Conservation (phyloP, 64 coral and sea anemone genomes). For the Dendrophyllia cribrosa region DNA sequence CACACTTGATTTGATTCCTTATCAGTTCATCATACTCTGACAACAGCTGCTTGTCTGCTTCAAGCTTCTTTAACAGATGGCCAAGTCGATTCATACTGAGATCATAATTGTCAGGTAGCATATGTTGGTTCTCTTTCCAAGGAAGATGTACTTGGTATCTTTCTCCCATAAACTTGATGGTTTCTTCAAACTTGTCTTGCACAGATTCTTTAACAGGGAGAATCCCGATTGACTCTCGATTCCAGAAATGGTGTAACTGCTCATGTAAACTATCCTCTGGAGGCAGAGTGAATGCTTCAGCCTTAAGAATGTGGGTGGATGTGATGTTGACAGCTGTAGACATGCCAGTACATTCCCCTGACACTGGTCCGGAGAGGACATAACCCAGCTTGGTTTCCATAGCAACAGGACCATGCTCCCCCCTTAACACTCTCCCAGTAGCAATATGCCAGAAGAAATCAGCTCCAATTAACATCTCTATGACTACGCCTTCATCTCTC, state of each 20-base stretch:
- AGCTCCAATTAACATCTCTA: slow-evolving; percentile 51
- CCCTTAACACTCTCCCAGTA: slow-evolving; percentile 18
- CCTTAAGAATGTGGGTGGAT: slow-evolving; percentile 14
- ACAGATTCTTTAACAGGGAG: background rate
- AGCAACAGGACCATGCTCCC: slow-evolving; percentile 9
- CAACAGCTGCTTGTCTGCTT: background rate
- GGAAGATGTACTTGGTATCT: slow-evolving; percentile 39
- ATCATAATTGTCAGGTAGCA: slow-evolving; percentile 48
- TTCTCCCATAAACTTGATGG: background rate
- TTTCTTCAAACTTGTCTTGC: slow-evolving; percentile 17
- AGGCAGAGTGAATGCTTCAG: background rate
- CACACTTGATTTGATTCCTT: background rate
- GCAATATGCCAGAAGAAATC: slow-evolving; percentile 43
- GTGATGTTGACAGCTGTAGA: background rate
- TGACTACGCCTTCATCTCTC: background rate
- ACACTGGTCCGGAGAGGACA: background rate
- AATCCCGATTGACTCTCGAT: slow-evolving; percentile 38
- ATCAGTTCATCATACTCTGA: slow-evolving; percentile 31
- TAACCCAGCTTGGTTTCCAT: too few relatives aligned
- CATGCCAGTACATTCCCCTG: background rate
- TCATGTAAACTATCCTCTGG: background rate
- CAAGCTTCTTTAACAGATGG: background rate
- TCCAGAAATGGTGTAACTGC: slow-evolving; percentile 53
- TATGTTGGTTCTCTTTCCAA: slow-evolving; percentile 9
- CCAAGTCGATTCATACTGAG: slow-evolving; percentile 30